These are phyloP conservation scores for Camptogramma bilineatum DNA, from an alignment of 2,888 invertebrate genomes.

Conservation along the genomic window DNA sequence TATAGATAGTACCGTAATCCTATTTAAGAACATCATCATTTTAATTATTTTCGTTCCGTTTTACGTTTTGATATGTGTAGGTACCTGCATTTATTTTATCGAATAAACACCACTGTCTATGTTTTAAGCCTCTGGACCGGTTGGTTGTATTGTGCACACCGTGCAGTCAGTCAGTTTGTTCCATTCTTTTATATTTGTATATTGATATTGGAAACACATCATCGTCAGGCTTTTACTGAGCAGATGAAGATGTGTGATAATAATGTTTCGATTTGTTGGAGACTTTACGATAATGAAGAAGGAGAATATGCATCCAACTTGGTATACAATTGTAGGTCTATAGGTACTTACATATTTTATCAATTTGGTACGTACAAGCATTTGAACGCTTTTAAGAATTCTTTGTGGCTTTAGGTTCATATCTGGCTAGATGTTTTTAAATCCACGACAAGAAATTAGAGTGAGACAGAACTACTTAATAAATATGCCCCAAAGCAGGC, in stretches of 20 bases:
- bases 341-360: too few relatives aligned
- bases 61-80: neutral
- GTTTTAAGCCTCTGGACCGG: neutral
- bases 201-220: conserved; percentile 44
- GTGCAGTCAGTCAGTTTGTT: neutral
- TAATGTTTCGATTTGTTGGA: conserved; percentile 16
- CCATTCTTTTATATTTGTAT: neutral
- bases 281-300: conserved; percentile 5
- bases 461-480: too few relatives aligned
- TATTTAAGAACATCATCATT: too few relatives aligned
- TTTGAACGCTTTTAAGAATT: too few relatives aligned
- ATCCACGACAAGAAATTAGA: too few relatives aligned
- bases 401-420: too few relatives aligned
- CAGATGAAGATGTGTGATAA: conserved; percentile 2
- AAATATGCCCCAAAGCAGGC: too few relatives aligned
- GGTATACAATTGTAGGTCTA: too few relatives aligned
- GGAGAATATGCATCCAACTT: neutral
- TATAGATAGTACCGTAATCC: too few relatives aligned
- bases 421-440: too few relatives aligned
- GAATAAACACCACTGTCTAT: neutral
- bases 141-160: neutral
- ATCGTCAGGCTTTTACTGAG: conserved; percentile 33
- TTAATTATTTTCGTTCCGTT: too few relatives aligned
- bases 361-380: too few relatives aligned
- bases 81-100: neutral